Conservation (phyloP, 2,113 vertebrate genomes). For the Siniperca knerii region DNA sequence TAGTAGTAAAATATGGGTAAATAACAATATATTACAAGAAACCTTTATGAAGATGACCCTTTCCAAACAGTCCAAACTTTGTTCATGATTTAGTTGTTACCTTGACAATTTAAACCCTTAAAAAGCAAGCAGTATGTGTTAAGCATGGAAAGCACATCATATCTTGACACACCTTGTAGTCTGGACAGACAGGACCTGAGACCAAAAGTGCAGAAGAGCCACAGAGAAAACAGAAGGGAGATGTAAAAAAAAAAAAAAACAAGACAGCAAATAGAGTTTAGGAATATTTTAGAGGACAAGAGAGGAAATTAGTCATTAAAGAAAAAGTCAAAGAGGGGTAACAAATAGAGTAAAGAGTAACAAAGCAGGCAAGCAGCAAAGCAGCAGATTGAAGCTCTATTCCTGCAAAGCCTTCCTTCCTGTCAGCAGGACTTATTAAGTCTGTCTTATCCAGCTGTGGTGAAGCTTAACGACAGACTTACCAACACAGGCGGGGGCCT, state of each 20-base stretch:
- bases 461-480: conserved; percentile 37
- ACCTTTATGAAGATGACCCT: background rate
- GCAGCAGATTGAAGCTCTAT: conserved; percentile 25
- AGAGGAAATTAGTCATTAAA: conserved; percentile 9
- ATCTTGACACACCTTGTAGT: conserved; percentile 70
- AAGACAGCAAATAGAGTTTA: background rate
- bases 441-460: conserved; percentile 20
- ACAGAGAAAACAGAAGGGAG: conserved; percentile 4
- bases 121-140: conserved; percentile 23
- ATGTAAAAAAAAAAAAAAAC: background rate
- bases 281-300: background rate
- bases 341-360: conserved; percentile 1
- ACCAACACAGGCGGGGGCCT: conserved; percentile 80
- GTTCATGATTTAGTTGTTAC: background rate
- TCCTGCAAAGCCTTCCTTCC: conserved; percentile 16
- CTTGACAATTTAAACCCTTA: background rate
- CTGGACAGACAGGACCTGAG: conserved; percentile 68
- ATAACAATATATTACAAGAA: background rate
- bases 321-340: background rate
- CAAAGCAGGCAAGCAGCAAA: conserved; percentile 30
- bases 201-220: conserved; percentile 11
- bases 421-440: conserved; percentile 15
- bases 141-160: conserved; percentile 32
- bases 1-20: background rate
- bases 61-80: background rate